Evolutionary conservation across 2,888 invertebrate genomes (phyloP), one percentile per base, ranked within the genome.

Genomic region (Drosophila ochracea): DNA sequence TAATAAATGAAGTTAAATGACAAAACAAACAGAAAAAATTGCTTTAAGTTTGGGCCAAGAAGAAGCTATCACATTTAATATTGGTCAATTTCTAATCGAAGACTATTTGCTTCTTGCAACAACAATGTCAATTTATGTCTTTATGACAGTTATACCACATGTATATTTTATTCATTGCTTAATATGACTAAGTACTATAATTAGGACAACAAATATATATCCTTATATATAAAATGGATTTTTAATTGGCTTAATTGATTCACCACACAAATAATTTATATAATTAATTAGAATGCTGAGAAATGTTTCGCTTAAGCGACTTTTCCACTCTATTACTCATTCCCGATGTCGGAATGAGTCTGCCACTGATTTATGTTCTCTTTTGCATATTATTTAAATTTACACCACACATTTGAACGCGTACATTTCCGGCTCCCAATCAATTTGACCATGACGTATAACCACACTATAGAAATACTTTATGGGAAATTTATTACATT

Each of bases 1-100:
- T 78, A 85, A 90, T 75, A 84, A 91, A 88, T 76, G 54, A 84
- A 90, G 79, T 89, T 84, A 72, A 76, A 66, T 55, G 62, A 72
- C 61, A 60, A 55, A 60, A 54, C 39, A 53, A 53, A 67, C 33
- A 43, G 50, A 54, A 68, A 58, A 67, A 25, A 43, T 39, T 47
- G 9, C 4, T 31, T 31, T 37, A 33, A 47, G 7, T 58, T 43
- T 28, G 31, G 10, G 3, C 1, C n/a, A 5, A 35, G 28, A 21
- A 13, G 61, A 75, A 63, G n/a, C 47, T 73, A 1, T 19, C 11
- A 41, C 66, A 47, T 25, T 47, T 47, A 7, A 2, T 4, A 9
- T 4, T 25, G 16, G 7, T 16, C 21, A 16, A 7, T 25, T 2
- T 4, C 7, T 53, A 30, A 41, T 21, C 19, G 16, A 41, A 41